These are phyloP conservation scores for Burhinus oedicnemus DNA, from an alignment of 2,113 vertebrate species.

Conservation along the genomic window DNA sequence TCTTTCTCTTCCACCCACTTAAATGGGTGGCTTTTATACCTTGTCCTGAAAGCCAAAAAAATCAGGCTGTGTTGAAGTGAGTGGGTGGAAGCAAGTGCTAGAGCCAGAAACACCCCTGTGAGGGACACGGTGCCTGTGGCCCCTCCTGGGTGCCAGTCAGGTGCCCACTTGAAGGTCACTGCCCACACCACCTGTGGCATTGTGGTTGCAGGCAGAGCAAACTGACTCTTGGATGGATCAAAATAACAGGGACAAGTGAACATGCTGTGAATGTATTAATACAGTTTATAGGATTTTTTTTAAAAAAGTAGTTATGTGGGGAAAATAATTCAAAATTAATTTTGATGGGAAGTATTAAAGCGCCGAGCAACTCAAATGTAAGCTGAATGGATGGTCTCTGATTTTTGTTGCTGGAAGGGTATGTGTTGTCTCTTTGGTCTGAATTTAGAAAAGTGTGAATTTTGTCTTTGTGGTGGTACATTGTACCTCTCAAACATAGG, in stretches of 20 bases:
- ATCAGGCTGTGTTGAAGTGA: background rate
- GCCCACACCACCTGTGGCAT: background rate
- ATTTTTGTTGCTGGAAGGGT: background rate
- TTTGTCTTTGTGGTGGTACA: conserved; percentile 53
- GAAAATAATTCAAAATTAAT: conserved; percentile 5
- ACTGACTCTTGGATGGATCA: background rate
- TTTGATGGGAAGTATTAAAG: background rate
- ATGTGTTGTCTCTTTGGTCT: background rate
- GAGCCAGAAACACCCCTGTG: background rate
- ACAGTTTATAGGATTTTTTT: background rate
- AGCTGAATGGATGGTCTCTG: background rate
- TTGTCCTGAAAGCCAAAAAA: background rate
- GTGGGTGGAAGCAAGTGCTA: background rate
- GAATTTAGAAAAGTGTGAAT: conserved; percentile 29
- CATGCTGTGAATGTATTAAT: background rate
- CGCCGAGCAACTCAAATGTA: background rate
- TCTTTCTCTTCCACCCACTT: background rate
- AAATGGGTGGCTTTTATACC: background rate
- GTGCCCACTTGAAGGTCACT: background rate
- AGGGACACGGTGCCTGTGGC: background rate
- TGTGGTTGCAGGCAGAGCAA: background rate
- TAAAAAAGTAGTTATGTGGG: background rate
- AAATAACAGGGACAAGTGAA: background rate
- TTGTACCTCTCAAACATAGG: conserved; percentile 15
- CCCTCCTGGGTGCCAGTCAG: background rate